Evolutionary conservation across 2,888 invertebrate genomes (phyloP).

Genomic region (Parnassius apollo): DNA sequence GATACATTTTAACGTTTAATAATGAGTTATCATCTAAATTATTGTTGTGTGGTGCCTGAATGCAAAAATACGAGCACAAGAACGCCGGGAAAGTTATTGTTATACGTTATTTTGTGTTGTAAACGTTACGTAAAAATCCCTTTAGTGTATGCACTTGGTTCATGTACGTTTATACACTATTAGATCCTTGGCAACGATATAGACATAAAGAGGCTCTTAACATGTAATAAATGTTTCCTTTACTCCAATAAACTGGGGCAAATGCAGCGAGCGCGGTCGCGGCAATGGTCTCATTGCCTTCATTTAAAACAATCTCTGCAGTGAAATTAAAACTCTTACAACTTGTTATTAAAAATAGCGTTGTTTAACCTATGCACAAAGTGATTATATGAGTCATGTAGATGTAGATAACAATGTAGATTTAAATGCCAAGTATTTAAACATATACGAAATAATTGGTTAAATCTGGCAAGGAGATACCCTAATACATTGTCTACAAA

Average conservation of each 20-base stretch:
- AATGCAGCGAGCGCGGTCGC: conserved; percentile 46
- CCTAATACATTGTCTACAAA: no score
- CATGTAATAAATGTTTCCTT: conserved; percentile 71
- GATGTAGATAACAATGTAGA: no score
- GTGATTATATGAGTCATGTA: conserved; percentile 19
- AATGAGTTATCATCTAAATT: no score
- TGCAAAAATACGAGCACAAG: no score
- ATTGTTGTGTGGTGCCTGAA: no score
- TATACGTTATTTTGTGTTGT: conserved; percentile 6
- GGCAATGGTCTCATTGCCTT: conserved; percentile 55
- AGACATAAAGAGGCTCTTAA: conserved; percentile 67
- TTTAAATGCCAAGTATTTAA: no score
- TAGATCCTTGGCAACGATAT: conserved; percentile 60
- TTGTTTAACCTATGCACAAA: conserved; percentile 27
- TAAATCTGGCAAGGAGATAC: no score
- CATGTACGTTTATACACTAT: conserved; percentile 46
- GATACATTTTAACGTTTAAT: no score
- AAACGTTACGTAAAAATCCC: conserved; percentile 38
- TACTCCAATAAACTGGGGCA: conserved; percentile 60
- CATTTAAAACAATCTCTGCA: conserved; percentile 59
- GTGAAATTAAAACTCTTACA: conserved; percentile 39
- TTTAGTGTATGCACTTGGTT: conserved; percentile 38
- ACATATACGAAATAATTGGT: no score
- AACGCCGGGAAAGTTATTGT: no score
- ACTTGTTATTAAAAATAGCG: conserved; percentile 28